Evolutionary conservation across 2,888 invertebrate species (phyloP).

Genomic region (Aphodius sticticus): DNA sequence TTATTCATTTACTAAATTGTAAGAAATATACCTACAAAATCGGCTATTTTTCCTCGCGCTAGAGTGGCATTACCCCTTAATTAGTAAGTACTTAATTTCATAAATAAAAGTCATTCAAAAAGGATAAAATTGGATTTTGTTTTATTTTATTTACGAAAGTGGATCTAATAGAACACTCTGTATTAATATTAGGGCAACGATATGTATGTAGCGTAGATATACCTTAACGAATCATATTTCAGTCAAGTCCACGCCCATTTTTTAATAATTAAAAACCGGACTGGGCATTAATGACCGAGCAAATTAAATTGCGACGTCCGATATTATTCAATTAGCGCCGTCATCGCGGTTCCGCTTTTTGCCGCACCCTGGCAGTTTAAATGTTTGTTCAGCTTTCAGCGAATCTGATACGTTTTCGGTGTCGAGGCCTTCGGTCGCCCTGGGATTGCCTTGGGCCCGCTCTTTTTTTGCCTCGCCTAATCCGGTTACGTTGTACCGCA

Average conservation of each 20-base stretch:
- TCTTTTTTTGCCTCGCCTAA: neutral
- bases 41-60: no score
- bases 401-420: neutral
- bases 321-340: neutral
- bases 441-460: neutral
- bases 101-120: no score
- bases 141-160: no score
- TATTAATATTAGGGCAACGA: no score
- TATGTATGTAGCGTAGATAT: no score
- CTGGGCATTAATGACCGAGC: neutral
- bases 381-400: constrained; percentile 4
- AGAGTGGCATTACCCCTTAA: no score
- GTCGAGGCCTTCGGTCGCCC: neutral
- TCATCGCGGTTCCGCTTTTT: neutral
- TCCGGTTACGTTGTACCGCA: neutral
- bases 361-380: neutral
- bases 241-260: neutral
- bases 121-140: no score
- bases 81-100: no score
- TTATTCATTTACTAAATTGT: no score
- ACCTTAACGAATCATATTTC: neutral
- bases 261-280: neutral
- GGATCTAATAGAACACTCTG: no score
- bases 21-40: no score
- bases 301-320: neutral